These are phyloP conservation scores for Liposcelis brunnea DNA, from an alignment of 2,888 invertebrate species.

Conservation along the genomic window DNA sequence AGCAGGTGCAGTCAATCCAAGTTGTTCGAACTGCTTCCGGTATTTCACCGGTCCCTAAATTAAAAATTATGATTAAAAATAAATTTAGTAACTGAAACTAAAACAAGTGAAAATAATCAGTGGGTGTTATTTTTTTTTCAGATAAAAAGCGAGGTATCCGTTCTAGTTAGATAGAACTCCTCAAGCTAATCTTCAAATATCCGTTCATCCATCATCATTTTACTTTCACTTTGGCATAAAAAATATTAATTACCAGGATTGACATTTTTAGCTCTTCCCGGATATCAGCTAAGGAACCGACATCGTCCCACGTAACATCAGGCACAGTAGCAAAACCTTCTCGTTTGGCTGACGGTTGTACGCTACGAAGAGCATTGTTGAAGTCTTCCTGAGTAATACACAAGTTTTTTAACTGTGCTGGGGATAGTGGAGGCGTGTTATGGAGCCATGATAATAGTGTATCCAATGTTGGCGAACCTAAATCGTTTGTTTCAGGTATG, in stretches of 20 bases:
- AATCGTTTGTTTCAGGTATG: not conserved
- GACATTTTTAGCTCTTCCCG: conserved; percentile 79
- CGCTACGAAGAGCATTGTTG: conserved; percentile 53
- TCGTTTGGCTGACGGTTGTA: conserved; percentile 85
- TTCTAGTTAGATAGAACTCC: conserved; percentile 9
- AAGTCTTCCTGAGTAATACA: conserved; percentile 62
- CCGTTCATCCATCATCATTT: conserved; percentile 6
- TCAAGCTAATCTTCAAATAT: conserved; percentile 6
- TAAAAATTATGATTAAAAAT: not conserved
- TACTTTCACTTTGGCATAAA: too few relatives aligned
- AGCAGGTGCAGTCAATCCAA: conserved; percentile 67
- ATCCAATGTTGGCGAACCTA: conserved; percentile 24
- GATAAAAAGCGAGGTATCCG: not conserved
- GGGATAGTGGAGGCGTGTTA: conserved; percentile 39
- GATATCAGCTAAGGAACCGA: conserved; percentile 79
- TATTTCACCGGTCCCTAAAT: conserved; percentile 73
- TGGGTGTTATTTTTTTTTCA: conserved; percentile 1
- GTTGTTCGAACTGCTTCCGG: conserved; percentile 55
- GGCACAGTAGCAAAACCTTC: conserved; percentile 98
- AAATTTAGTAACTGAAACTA: not conserved
- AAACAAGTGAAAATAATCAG: not conserved
- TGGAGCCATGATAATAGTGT: conserved; percentile 49
- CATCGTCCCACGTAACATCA: conserved; percentile 91
- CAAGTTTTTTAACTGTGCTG: conserved; percentile 43
- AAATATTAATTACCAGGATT: conserved; percentile 66